phyloP scores from a whole-genome alignment of 2,113 vertebrate species.

The Nestor notabilis region DNA sequence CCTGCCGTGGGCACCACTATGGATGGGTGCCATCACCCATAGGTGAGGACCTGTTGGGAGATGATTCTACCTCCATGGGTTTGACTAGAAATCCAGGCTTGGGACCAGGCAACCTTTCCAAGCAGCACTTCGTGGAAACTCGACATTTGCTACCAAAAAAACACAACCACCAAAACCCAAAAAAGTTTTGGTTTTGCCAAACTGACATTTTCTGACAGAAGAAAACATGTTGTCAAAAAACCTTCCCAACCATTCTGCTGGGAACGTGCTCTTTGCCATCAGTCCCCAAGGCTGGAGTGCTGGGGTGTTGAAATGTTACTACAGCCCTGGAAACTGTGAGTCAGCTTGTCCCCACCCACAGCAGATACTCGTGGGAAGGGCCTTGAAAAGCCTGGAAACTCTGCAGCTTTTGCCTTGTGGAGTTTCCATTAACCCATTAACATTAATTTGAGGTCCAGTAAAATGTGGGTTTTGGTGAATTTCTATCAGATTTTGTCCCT shows the following conservation, averaged over 20 bases:
- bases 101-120: background rate
- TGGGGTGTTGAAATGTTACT: constrained; percentile 58
- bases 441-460: background rate
- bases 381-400: constrained; percentile 45
- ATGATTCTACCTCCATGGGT: background rate
- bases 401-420: background rate
- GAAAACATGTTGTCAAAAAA: constrained; percentile 7
- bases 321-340: constrained; percentile 64
- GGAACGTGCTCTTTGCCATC: constrained; percentile 61
- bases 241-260: constrained; percentile 26
- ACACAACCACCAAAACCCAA: too few relatives aligned
- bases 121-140: background rate
- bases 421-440: constrained; percentile 53
- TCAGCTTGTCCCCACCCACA: constrained; percentile 68
- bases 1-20: background rate
- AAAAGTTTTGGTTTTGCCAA: background rate
- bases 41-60: accelerated
- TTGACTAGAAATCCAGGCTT: background rate
- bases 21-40: background rate
- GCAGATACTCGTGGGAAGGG: constrained; percentile 61
- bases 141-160: background rate
- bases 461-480: background rate
- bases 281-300: constrained; percentile 52
- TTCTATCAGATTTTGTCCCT: accelerated
- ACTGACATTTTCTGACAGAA: constrained; percentile 14